Evolutionary conservation across 2,113 vertebrate species (phyloP), one percentile per base, ranked within the genome.

Genomic region (Sardina pilchardus): DNA sequence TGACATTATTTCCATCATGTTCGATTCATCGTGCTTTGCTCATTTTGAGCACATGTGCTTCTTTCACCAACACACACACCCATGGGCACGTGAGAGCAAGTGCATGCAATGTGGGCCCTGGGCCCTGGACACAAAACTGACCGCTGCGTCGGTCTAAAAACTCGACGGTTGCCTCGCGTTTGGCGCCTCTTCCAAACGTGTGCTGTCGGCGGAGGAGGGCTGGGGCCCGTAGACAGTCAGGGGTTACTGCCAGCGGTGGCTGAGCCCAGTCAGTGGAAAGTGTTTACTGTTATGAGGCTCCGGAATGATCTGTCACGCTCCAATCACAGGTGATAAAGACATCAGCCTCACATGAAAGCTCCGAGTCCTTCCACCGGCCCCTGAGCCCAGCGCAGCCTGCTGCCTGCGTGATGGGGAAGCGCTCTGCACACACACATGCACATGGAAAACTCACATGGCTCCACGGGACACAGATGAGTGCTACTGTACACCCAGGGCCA

Each of bases 261-360:
- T 78, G 71, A 14, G 71, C 30, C 71, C 71, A 78, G 71, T 17
- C 71, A 34, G 34, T 36, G 30, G 26, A 36, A 78, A 78, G 71
- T 78, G 71, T 78, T 78, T 78, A 78, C 30, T 78, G 71, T 78
- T 78, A 78, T 78, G 71, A 78, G 71, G 71, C 34, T 78, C 26
- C 34, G 10, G 71, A 78, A 78, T 78, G 71, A 78, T 78, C 71
- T 34, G 30, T 78, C 71, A 30, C 30, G 30, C 71, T 78, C 71
- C 34, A 78, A 78, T 78, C 71, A 78, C 71, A 78, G 71, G 71
- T 78, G 71, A 78, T 78, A 78, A 78, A 78, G 71, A 12, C 7
- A 78, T 78, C 71, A 78, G 71, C 26, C 39, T 78, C 30, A 5
- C 10, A 17, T 36, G 26, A 12, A 34, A 36, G 34, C 14, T 36